Evolutionary conservation across 2,888 invertebrate species (phyloP).

Genomic region (Aphidius colemani): DNA sequence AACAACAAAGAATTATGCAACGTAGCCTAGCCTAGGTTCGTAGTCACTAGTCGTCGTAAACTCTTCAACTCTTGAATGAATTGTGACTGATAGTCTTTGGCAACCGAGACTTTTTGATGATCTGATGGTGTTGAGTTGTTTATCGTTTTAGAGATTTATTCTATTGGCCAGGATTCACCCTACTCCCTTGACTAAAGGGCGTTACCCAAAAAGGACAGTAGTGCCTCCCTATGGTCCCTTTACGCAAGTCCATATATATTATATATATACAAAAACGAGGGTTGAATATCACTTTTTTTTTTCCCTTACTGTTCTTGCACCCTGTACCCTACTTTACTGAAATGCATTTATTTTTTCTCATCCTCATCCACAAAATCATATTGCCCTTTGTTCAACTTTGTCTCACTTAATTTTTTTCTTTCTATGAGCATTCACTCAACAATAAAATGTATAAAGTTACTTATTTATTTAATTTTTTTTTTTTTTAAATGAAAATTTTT

Average conservation of each 20-base stretch:
- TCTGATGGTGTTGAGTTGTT: slow-evolving; percentile 34
- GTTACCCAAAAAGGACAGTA: slow-evolving; percentile 36
- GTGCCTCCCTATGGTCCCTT: slow-evolving; percentile 10
- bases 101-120: slow-evolving; percentile 49
- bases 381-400: too few species aligned
- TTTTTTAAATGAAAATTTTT: too few species aligned
- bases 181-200: slow-evolving; percentile 45
- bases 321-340: slow-evolving; percentile 18
- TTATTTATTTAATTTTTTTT: too few species aligned
- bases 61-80: slow-evolving; percentile 39
- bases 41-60: slow-evolving; percentile 1
- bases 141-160: slow-evolving; percentile 28
- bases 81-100: slow-evolving; percentile 50
- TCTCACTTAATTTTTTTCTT: too few species aligned
- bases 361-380: too few species aligned
- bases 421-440: too few species aligned
- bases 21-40: too few species aligned
- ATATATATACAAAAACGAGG: slow-evolving; percentile 19
- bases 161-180: slow-evolving; percentile 46
- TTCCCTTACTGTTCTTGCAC: slow-evolving; percentile 10
- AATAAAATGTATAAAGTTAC: too few species aligned
- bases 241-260: slow-evolving; percentile 13
- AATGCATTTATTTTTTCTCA: too few species aligned
- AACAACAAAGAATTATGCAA: too few species aligned
- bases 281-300: slow-evolving; percentile 14